Conservation (phyloP, 2,797 vertebrate genomes). For the Agapornis canus region DNA sequence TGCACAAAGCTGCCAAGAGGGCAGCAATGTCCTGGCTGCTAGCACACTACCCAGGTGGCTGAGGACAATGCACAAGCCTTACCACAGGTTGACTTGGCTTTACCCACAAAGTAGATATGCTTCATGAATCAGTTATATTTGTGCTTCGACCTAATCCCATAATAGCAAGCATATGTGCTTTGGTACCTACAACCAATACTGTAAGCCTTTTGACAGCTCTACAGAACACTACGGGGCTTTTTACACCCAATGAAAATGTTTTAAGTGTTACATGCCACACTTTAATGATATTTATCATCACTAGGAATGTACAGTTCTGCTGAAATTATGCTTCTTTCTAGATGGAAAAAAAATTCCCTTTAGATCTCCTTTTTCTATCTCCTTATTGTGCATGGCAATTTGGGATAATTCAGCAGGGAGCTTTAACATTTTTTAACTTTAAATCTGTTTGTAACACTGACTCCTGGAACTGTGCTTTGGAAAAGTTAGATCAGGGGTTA, state of each 20-base stretch:
- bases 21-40: background rate
- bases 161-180: background rate
- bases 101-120: background rate
- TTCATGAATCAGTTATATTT: background rate
- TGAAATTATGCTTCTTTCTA: background rate
- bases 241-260: background rate
- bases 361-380: background rate
- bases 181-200: background rate
- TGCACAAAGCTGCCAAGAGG: background rate
- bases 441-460: background rate
- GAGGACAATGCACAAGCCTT: background rate
- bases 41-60: background rate
- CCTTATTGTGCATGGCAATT: background rate
- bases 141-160: conserved; percentile 19
- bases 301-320: background rate
- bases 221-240: background rate
- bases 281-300: background rate
- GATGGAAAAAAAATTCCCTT: background rate
- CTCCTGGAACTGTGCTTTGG: background rate
- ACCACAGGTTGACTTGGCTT: background rate
- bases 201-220: background rate
- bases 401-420: background rate
- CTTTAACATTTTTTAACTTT: background rate
- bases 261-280: background rate
- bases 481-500: background rate